Evolutionary conservation across 30 jellyfish, hydroid and myxozoan species (phyloP).

Genomic region (Cassiopea xamachana): DNA sequence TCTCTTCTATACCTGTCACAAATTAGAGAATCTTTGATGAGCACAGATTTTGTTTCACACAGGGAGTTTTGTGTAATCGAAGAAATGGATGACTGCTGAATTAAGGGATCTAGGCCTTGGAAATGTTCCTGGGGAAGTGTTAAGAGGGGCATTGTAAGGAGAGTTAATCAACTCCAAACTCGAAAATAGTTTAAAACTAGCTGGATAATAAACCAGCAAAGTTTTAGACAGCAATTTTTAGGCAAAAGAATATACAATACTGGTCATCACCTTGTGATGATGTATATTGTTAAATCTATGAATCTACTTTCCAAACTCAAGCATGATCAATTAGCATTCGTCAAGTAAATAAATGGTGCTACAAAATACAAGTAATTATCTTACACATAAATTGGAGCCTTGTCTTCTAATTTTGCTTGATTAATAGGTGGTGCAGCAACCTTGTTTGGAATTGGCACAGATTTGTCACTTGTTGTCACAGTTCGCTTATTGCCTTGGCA

Average conservation of each 20-base stretch:
- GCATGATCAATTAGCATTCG: neutral
- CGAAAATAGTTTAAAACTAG: too few relatives aligned
- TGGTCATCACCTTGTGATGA: neutral
- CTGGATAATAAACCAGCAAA: too few relatives aligned
- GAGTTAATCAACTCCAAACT: too few relatives aligned
- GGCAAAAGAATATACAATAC: neutral
- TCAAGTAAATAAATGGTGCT: neutral
- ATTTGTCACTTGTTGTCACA: slow-evolving; percentile 82
- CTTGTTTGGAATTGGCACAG: slow-evolving; percentile 92
- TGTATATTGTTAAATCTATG: neutral
- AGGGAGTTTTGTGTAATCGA: too few relatives aligned
- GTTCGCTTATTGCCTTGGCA: slow-evolving; percentile 74
- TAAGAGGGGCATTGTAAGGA: too few relatives aligned
- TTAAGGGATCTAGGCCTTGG: too few relatives aligned
- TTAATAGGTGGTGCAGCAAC: slow-evolving; percentile 88
- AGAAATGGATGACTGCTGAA: too few relatives aligned
- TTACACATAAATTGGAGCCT: slow-evolving; percentile 97
- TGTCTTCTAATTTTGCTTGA: slow-evolving; percentile 77
- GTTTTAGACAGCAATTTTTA: too few relatives aligned
- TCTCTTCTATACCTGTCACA: too few relatives aligned
- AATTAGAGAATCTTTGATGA: too few relatives aligned
- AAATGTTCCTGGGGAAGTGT: too few relatives aligned
- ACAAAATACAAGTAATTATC: neutral
- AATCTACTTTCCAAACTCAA: neutral
- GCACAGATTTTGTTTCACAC: too few relatives aligned